phyloP scores from a whole-genome alignment of 1,140 invertebrate genomes.

The Gonatopus flavifemur region DNA sequence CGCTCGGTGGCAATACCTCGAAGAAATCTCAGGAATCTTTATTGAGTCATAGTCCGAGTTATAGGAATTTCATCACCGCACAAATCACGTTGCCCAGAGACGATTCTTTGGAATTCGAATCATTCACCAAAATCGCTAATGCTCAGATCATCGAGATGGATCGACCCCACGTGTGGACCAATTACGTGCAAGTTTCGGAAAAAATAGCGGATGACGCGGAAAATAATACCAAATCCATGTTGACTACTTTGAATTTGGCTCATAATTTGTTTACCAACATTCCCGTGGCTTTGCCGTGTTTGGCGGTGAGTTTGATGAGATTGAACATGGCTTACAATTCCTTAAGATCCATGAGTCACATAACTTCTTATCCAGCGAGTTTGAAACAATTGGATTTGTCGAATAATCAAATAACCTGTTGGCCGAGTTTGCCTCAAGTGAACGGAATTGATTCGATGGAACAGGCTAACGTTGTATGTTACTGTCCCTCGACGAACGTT shows the following conservation, averaged over 20 bases:
- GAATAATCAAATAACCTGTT: constrained; percentile 87
- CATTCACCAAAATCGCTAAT: constrained; percentile 51
- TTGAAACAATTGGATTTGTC: constrained; percentile 91
- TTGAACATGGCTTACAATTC: constrained; percentile 91
- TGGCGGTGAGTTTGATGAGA: constrained; percentile 81
- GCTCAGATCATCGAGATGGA: constrained; percentile 59
- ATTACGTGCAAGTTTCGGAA: constrained; percentile 70
- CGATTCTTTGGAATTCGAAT: constrained; percentile 51
- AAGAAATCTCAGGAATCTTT: constrained; percentile 41
- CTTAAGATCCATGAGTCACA: constrained; percentile 81
- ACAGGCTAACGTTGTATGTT: constrained; percentile 67
- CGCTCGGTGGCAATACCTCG: constrained; percentile 56
- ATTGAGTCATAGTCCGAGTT: constrained; percentile 42
- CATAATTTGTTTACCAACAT: constrained; percentile 88
- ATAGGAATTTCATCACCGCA: constrained; percentile 36
- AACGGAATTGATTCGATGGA: constrained; percentile 65
- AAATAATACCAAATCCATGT: constrained; percentile 57
- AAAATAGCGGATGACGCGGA: constrained; percentile 61
- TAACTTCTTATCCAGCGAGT: constrained; percentile 84
- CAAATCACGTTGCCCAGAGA: constrained; percentile 42
- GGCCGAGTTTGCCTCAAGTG: constrained; percentile 79
- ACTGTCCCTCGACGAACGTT: constrained; percentile 57
- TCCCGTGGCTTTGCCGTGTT: constrained; percentile 84
- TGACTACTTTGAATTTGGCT: constrained; percentile 80
- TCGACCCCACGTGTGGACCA: constrained; percentile 75